Conservation (phyloP, 2,797 vertebrate species). For the Thamnophis elegans region DNA sequence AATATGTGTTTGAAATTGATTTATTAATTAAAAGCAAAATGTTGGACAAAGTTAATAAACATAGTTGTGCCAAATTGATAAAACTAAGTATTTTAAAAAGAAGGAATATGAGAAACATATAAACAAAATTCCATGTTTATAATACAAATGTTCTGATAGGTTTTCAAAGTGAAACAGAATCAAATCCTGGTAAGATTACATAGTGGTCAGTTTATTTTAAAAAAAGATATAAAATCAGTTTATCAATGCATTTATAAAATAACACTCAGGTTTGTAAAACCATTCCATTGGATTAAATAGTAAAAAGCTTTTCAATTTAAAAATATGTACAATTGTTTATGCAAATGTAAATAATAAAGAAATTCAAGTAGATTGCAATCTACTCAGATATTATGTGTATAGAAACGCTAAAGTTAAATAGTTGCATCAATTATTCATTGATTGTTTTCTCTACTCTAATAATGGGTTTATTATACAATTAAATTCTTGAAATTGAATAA, state of each 20-base stretch:
- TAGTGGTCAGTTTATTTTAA: background rate
- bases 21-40: background rate
- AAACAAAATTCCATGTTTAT: background rate
- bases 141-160: background rate
- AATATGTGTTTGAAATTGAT: background rate
- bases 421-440: conserved; percentile 16
- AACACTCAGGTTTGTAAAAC: background rate
- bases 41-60: background rate
- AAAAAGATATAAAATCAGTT: background rate
- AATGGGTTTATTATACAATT: conserved; percentile 20
- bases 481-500: conserved; percentile 31
- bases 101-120: background rate
- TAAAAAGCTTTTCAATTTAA: background rate
- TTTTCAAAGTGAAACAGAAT: background rate
- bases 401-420: background rate
- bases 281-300: background rate
- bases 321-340: conserved; percentile 18
- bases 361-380: background rate
- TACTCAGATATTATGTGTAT: background rate
- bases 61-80: background rate
- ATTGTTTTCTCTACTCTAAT: conserved; percentile 37
- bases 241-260: background rate
- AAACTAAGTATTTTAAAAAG: background rate
- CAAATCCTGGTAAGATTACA: background rate
- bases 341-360: conserved; percentile 1